Base-by-base conservation (phyloP, 1,140 invertebrate species). In the Drosophila eugracilis region DNA sequence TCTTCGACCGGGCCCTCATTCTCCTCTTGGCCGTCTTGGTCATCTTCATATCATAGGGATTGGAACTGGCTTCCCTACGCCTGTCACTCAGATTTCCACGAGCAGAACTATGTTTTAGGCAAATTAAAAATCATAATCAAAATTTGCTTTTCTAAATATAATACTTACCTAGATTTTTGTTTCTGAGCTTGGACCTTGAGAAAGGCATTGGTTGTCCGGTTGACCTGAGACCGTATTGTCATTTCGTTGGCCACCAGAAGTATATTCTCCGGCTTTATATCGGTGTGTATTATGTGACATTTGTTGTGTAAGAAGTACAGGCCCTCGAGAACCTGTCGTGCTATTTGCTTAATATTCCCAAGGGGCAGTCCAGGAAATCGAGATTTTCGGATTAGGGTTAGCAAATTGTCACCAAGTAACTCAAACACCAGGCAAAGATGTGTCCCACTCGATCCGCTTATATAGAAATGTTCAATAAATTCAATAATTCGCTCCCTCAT, bases 191-290 rank as follows among this genome's bases (percentile, higher is more conserved):
- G 90, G 44, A 97, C 97, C 90, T 96, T 92, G 81, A 96, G 95
- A 93, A 96, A 96, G 89, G 95, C 92, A 85, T 95, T 95, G 28
- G 95, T 96, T 24, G 97, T 97, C 91, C 98, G 96, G 45, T 94
- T 95, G 21, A 97, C 98, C 83, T 98, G 92, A 89, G 96, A 96
- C 59, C 96, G 94, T 65, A 99, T 95, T 83, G 97, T 95, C 21
- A 93, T 78, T 50, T 96, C 95, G 89, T 96, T 95, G 5, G 98
- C 96, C 93, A 96, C 97, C 55, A 99, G 93, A 30, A 99, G 93
- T 42, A 99, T 98, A 94, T 99, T 99, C 93, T 99, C 99, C 39
- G 98, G 99, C 92, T 99, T 99, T 60, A 99, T 98, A 92, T 99
- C 99, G n/a, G 99, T 99, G 91, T 99, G 99, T 92, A 99, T 99